A percentile compares a stretch with the other conserved stretches of the same genome.
phyloP scores from a whole-genome alignment of 2,888 invertebrate species.

The Agrotis segetum region DNA sequence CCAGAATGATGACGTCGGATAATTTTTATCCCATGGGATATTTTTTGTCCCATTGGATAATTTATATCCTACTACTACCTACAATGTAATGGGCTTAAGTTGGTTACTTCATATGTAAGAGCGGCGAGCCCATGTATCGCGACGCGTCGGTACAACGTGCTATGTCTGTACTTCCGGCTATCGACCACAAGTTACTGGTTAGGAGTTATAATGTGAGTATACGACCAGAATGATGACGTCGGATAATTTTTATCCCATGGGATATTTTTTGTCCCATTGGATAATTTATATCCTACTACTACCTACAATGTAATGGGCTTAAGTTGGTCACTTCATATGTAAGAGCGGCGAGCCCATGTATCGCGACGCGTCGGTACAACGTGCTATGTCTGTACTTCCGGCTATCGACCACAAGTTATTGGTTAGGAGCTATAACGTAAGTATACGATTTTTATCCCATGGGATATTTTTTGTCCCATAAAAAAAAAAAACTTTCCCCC shows the following conservation, averaged over 20 bases:
- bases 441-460: slow-evolving; percentile 25
- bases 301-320: too few relatives aligned
- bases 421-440: slow-evolving; percentile 62
- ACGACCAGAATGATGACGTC: too few relatives aligned
- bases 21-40: too few relatives aligned
- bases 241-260: too few relatives aligned
- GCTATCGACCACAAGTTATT: background rate
- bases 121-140: slow-evolving; percentile 72
- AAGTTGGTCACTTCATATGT: slow-evolving; percentile 65
- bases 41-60: too few relatives aligned
- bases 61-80: too few relatives aligned
- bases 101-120: slow-evolving; percentile 73
- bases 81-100: too few relatives aligned
- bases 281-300: too few relatives aligned
- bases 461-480: too few relatives aligned
- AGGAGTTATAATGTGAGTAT: slow-evolving; percentile 65
- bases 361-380: slow-evolving; percentile 70
- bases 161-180: slow-evolving; percentile 27
- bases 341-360: slow-evolving; percentile 77
- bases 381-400: slow-evolving; percentile 45
- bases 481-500: too few relatives aligned
- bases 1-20: too few relatives aligned
- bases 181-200: background rate
- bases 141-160: slow-evolving; percentile 71
- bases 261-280: too few relatives aligned